A percentile compares a stretch with the other conserved stretches of the same genome.
Conservation (phyloP, 2,113 vertebrate genomes). For the Oncorhynchus kisutch region DNA sequence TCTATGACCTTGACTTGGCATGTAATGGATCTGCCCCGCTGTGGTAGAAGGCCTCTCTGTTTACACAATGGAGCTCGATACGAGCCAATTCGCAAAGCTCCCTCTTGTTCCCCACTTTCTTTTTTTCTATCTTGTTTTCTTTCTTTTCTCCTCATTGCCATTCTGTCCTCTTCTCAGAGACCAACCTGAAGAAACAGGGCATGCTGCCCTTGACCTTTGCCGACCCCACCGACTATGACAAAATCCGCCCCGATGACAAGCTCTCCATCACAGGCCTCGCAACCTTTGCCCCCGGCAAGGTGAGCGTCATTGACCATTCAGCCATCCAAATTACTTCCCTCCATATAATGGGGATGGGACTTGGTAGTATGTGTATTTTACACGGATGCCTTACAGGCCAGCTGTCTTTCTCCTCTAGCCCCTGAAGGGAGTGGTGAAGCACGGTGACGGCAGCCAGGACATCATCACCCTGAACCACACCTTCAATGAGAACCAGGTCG, state of each 20-base stretch:
- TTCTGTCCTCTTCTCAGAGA: slow-evolving; percentile 75
- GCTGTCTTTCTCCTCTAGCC: slow-evolving; percentile 67
- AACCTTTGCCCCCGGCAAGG: slow-evolving; percentile 89
- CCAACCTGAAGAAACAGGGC: slow-evolving; percentile 97
- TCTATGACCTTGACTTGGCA: slow-evolving; percentile 25
- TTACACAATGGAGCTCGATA: slow-evolving; percentile 12
- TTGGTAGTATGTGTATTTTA: too few relatives aligned
- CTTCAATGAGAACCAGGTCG: slow-evolving; percentile 95
- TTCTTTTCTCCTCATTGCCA: background rate
- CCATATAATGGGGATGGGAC: background rate
- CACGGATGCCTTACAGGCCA: background rate
- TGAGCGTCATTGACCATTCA: slow-evolving; percentile 50
- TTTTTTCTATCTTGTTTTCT: background rate
- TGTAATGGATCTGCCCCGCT: slow-evolving; percentile 12
- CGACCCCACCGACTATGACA: slow-evolving; percentile 92
- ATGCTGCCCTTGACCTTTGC: slow-evolving; percentile 91
- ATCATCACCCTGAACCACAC: slow-evolving; percentile 88
- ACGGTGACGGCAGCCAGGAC: slow-evolving; percentile 89
- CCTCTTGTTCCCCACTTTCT: background rate
- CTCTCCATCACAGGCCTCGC: slow-evolving; percentile 87
- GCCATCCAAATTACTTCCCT: background rate
- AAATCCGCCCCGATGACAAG: slow-evolving; percentile 93
- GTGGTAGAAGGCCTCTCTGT: slow-evolving; percentile 19
- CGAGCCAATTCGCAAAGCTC: background rate
- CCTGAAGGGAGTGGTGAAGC: slow-evolving; percentile 86